Percentiles rank a stretch among this genome's conserved stretches.
Evolutionary conservation across 37 sponge, comb jelly and placozoan genomes (phyloP).

Genomic region (Amphimedon queenslandica): DNA sequence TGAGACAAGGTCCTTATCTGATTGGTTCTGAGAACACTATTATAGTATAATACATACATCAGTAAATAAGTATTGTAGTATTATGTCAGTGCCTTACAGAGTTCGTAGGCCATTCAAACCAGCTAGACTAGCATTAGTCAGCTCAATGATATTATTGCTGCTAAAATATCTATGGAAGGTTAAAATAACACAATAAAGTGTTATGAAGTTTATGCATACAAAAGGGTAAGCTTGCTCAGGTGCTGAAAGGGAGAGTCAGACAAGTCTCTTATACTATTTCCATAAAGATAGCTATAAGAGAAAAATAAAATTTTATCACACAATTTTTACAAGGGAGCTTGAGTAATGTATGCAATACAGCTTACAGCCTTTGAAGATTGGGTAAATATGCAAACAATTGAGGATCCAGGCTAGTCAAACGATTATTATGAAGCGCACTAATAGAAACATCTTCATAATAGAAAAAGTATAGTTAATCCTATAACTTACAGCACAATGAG

Average conservation of each 20-base stretch:
- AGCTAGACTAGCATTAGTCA: neutral
- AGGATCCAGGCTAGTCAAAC: neutral
- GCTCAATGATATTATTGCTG: neutral
- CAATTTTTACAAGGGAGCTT: too few relatives aligned
- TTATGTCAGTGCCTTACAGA: neutral
- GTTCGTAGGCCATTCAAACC: neutral
- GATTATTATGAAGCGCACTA: neutral
- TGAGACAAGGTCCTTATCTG: too few relatives aligned
- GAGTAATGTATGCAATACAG: too few relatives aligned
- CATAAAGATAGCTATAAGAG: constrained; percentile 47
- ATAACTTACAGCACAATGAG: neutral
- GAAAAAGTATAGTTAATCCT: neutral
- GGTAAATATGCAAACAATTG: neutral
- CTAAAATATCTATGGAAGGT: constrained; percentile 10
- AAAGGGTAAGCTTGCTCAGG: constrained; percentile 1
- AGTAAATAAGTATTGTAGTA: too few relatives aligned
- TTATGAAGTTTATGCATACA: constrained; percentile 27
- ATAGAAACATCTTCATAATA: too few relatives aligned
- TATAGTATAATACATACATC: neutral
- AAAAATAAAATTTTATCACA: neutral
- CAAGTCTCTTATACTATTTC: constrained; percentile 35
- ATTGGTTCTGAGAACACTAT: neutral
- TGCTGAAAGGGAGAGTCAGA: constrained; percentile 37
- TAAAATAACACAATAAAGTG: too few relatives aligned
- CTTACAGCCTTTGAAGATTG: neutral